These are phyloP conservation scores for Drosophila lacertosa DNA, from an alignment of 1,140 invertebrate genomes.

Conservation along the genomic window DNA sequence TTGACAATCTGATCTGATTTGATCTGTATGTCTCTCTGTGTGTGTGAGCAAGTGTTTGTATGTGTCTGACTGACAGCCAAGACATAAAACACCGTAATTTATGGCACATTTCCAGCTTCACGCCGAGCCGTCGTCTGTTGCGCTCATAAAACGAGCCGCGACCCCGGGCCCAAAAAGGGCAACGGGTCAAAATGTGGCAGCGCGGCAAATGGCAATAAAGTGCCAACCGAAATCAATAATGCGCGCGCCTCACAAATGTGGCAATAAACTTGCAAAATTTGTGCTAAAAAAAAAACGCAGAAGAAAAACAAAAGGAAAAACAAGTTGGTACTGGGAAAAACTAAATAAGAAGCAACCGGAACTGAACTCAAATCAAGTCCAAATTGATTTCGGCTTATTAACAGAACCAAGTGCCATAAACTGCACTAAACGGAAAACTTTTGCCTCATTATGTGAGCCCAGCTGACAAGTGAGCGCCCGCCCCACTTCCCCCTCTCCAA, in stretches of 20 bases:
- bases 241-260: conserved; percentile 50
- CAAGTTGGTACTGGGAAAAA: conserved; percentile 21
- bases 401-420: conserved; percentile 18
- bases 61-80: conserved; percentile 50
- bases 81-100: conserved; percentile 76
- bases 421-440: conserved; percentile 53
- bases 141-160: conserved; percentile 57
- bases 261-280: conserved; percentile 60
- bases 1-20: conserved; percentile 59
- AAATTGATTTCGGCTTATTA: conserved; percentile 67
- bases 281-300: conserved; percentile 38
- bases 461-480: conserved; percentile 32
- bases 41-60: conserved; percentile 15
- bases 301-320: conserved; percentile 1
- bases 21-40: conserved; percentile 37
- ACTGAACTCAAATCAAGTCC: conserved; percentile 33
- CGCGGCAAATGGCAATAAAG: conserved; percentile 56
- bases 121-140: conserved; percentile 57
- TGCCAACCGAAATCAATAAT: conserved; percentile 58
- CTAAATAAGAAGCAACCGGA: conserved; percentile 40
- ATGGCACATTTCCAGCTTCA: conserved; percentile 75
- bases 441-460: conserved; percentile 47
- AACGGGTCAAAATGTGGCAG: conserved; percentile 42
- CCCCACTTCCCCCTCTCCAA: not conserved
- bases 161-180: conserved; percentile 4